A percentile compares a stretch with the other conserved stretches of the same genome.
Conservation (phyloP, 2,113 vertebrate species). For the Nerophis ophidion region DNA sequence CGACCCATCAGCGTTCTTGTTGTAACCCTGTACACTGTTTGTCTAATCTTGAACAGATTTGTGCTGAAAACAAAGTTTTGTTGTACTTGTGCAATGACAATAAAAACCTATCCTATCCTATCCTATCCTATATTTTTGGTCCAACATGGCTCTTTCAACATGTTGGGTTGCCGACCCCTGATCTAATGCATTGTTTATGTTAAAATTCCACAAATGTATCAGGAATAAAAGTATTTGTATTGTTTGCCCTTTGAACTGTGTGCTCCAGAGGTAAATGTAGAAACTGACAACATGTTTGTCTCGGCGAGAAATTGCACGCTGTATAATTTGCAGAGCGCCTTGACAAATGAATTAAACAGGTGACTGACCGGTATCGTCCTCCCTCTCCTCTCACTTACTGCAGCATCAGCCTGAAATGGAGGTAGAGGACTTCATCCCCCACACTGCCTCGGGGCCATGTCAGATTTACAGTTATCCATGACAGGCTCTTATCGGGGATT, state of each 20-base stretch:
- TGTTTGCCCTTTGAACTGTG: constrained; percentile 44
- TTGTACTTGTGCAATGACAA: too few species aligned
- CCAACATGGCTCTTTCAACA: too few species aligned
- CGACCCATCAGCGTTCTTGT: too few species aligned
- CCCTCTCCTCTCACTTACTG: constrained; percentile 2
- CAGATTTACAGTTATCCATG: constrained; percentile 64
- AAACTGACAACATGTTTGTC: constrained; percentile 40
- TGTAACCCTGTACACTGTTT: too few species aligned
- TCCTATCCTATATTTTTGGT: too few species aligned
- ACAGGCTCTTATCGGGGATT: constrained; percentile 61
- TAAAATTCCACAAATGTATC: too few species aligned
- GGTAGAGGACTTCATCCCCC: constrained; percentile 54
- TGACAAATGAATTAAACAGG: constrained; percentile 57
- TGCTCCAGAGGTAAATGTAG: constrained; percentile 40
- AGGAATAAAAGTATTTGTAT: constrained; percentile 33
- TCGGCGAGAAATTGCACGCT: constrained; percentile 38
- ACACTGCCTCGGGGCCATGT: constrained; percentile 57
- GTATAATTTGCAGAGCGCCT: constrained; percentile 46
- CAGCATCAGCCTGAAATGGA: constrained; percentile 2
- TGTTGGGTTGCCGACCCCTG: too few species aligned
- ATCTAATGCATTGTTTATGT: too few species aligned
- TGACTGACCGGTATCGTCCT: constrained; percentile 22
- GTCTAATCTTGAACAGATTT: too few species aligned
- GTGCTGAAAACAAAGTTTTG: too few species aligned
- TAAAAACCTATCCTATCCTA: too few species aligned